Percentiles rank a stretch among this genome's conserved stretches.
Conservation (phyloP, 2,797 vertebrate genomes). For the Lepus townsendii region DNA sequence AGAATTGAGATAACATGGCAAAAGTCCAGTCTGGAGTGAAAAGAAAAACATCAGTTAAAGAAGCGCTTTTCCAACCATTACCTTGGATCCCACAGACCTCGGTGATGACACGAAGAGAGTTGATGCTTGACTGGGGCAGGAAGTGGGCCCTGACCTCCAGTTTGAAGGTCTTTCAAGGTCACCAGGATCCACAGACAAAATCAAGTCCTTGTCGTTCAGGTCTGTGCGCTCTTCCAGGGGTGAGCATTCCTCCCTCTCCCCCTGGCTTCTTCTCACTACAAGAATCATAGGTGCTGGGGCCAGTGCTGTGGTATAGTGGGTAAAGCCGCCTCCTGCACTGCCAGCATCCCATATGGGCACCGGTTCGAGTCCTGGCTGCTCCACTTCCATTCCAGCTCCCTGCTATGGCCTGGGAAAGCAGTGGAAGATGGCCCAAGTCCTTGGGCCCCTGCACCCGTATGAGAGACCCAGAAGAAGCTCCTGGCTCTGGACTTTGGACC, state of each 20-base stretch:
- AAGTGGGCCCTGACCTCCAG: neutral
- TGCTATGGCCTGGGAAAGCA: no score
- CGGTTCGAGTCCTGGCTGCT: no score
- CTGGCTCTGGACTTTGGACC: no score
- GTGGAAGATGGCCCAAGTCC: no score
- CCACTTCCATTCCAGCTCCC: no score
- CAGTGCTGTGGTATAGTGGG: no score
- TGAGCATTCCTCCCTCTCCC: neutral
- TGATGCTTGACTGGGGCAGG: neutral
- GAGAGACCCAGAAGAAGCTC: no score
- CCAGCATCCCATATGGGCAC: no score
- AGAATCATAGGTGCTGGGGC: neutral
- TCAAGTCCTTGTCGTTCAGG: neutral
- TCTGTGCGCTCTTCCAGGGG: neutral
- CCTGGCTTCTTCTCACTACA: neutral
- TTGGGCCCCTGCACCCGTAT: no score
- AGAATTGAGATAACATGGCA: slow-evolving; percentile 6
- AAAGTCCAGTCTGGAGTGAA: neutral
- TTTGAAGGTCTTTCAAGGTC: neutral
- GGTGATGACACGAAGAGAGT: neutral
- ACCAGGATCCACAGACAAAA: slow-evolving; percentile 11
- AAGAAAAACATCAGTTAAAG: neutral
- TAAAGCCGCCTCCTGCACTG: no score
- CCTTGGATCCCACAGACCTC: slow-evolving; percentile 20
- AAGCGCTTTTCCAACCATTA: slow-evolving; percentile 28